These are phyloP conservation scores for Brevimyrus niger DNA, from an alignment of 2,113 vertebrate genomes.

Conservation along the genomic window DNA sequence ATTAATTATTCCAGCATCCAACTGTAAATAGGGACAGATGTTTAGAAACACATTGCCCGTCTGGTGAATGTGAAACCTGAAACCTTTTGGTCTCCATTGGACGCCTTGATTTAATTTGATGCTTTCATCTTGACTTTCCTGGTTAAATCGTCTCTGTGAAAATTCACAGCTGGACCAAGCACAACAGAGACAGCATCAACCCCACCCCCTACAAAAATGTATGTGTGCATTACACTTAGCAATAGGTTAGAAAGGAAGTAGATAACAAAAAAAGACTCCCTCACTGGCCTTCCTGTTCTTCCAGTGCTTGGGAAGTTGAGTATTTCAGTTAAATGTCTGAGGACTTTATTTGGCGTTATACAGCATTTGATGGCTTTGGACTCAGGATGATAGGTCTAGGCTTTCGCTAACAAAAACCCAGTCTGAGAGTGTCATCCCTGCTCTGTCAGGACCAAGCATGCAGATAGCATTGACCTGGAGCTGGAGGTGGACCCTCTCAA, in stretches of 20 bases:
- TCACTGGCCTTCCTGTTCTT: not conserved
- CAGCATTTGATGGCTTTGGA: not conserved
- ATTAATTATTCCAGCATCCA: not conserved
- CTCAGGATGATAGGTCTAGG: not conserved
- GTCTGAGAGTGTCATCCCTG: conserved; percentile 12
- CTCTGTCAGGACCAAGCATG: conserved; percentile 80
- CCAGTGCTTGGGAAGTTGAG: not conserved
- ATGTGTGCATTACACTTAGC: not conserved
- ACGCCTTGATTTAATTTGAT: not conserved
- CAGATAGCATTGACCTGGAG: conserved; percentile 93
- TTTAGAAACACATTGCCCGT: not conserved
- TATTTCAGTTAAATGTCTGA: not conserved
- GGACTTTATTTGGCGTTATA: not conserved
- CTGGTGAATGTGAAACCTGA: not conserved
- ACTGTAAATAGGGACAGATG: not conserved
- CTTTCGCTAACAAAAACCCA: not conserved
- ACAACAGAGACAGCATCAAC: not conserved
- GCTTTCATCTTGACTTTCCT: not conserved
- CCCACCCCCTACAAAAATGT: not conserved
- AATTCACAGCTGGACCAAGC: not conserved
- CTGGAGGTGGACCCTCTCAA: conserved; percentile 96
- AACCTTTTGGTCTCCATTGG: not conserved
- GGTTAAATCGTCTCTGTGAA: not conserved
- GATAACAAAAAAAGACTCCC: not conserved
- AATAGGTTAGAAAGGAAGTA: not conserved